Percentiles rank a stretch among this genome's conserved stretches.
These are phyloP conservation scores for Plectrocnemia conspersa DNA, from an alignment of 1,140 invertebrate species.

Conservation along the genomic window DNA sequence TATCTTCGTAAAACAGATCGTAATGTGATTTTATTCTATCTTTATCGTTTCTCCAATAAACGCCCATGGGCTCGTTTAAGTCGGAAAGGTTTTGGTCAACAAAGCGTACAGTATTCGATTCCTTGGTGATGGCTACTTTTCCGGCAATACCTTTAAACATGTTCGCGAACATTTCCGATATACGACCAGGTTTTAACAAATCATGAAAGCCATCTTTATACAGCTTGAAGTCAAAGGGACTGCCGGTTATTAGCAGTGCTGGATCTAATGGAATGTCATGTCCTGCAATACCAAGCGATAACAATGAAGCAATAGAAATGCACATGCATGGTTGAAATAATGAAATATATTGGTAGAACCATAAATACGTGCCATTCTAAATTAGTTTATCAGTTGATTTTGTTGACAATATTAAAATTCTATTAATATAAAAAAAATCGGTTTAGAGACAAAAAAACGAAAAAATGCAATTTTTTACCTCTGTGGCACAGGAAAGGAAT, in stretches of 20 bases:
- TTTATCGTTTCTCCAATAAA: conserved; percentile 33
- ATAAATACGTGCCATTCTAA: no score
- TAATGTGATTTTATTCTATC: conserved; percentile 20
- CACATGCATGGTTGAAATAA: conserved; percentile 29
- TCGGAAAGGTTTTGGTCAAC: neutral
- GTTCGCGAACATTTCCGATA: conserved; percentile 30
- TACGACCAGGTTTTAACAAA: conserved; percentile 31
- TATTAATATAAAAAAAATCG: no score
- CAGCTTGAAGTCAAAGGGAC: conserved; percentile 35
- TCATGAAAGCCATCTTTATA: conserved; percentile 30
- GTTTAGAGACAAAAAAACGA: no score
- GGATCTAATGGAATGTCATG: conserved; percentile 49
- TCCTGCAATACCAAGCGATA: conserved; percentile 49
- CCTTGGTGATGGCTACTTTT: conserved; percentile 18
- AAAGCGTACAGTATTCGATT: no score
- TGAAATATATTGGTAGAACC: no score
- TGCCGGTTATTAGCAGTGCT: conserved; percentile 38
- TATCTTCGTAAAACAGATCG: conserved; percentile 31
- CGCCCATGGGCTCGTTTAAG: conserved; percentile 17
- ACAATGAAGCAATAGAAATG: conserved; percentile 36
- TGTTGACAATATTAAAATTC: no score
- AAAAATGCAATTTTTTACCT: no score
- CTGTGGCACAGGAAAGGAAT: no score
- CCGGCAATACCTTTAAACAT: conserved; percentile 28
- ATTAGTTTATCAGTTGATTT: no score